Percentiles rank a stretch among this genome's conserved stretches.
phyloP scores from a whole-genome alignment of 2,113 vertebrate species.

The Epinephelus fuscoguttatus region DNA sequence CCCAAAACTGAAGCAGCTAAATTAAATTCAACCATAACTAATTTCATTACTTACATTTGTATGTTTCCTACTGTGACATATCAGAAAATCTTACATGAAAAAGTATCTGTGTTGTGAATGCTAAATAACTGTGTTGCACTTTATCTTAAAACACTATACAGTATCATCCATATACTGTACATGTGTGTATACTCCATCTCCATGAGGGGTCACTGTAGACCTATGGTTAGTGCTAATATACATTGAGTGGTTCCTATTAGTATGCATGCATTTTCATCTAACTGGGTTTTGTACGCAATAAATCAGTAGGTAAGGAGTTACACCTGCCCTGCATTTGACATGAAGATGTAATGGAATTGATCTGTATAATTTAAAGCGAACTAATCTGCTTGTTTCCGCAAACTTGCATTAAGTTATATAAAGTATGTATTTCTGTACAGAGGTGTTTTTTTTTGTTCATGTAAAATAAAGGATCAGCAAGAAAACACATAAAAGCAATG shows the following conservation, averaged over 20 bases:
- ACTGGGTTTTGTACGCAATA: neutral
- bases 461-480: neutral
- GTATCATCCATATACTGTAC: neutral
- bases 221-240: slow-evolving; percentile 2
- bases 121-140: neutral
- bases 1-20: too few relatives aligned
- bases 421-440: neutral
- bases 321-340: neutral
- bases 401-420: neutral
- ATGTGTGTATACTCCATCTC: slow-evolving; percentile 33
- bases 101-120: neutral
- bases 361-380: slow-evolving; percentile 2
- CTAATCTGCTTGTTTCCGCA: neutral
- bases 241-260: neutral
- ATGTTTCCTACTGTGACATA: neutral
- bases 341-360: neutral
- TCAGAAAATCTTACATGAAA: neutral
- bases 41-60: neutral
- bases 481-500: neutral
- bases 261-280: neutral
- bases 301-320: neutral
- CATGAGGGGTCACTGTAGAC: slow-evolving; percentile 76
- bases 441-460: neutral
- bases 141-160: neutral
- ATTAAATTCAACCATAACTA: neutral